Evolutionary conservation across 2,113 vertebrate genomes (phyloP).

Genomic region (Gavialis gangeticus): DNA sequence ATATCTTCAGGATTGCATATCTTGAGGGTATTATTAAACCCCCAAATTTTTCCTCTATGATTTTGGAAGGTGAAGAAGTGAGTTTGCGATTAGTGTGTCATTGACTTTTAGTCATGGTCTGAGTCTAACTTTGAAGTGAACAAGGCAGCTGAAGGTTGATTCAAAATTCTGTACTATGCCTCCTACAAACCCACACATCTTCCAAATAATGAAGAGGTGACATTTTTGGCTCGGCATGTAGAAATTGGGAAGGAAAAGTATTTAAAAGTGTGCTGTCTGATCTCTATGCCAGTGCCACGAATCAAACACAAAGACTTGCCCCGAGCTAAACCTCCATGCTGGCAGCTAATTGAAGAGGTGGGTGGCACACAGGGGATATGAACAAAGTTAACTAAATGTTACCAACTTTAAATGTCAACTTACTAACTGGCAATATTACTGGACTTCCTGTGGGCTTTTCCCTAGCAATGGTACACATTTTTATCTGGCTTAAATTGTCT

Average conservation of each 20-base stretch:
- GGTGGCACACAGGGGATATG: not conserved
- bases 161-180: not conserved
- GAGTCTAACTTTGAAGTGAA: no score
- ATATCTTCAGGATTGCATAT: not conserved
- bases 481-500: rapidly evolving
- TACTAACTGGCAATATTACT: not conserved
- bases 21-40: not conserved
- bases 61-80: not conserved
- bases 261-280: not conserved
- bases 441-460: not conserved
- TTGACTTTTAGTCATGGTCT: not conserved
- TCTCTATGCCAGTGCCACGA: not conserved
- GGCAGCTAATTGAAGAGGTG: not conserved
- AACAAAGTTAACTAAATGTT: not conserved
- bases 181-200: not conserved
- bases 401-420: not conserved
- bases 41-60: not conserved
- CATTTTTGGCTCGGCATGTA: not conserved
- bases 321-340: not conserved
- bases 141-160: no score
- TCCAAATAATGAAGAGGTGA: not conserved
- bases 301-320: not conserved
- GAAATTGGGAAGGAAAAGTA: not conserved
- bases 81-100: not conserved
- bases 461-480: not conserved